Evolutionary conservation across 2,888 invertebrate genomes (phyloP).

Genomic region (Uloborus plumipes): DNA sequence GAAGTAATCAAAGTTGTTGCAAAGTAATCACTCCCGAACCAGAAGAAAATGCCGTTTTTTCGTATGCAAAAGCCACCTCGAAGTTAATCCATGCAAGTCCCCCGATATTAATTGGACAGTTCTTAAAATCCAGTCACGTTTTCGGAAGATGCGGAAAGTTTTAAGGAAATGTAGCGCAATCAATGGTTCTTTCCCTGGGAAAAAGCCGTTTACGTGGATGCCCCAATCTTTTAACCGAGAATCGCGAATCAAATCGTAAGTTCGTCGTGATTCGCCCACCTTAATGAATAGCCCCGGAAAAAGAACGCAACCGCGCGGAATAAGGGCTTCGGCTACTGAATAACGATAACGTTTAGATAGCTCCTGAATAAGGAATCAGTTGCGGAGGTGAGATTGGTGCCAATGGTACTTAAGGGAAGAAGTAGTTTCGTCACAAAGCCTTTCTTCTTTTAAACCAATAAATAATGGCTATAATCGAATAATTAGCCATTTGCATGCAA

Average conservation of each 20-base stretch:
- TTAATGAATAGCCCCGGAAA: constrained; percentile 1
- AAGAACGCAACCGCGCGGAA: too few species aligned
- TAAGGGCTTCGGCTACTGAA: too few species aligned
- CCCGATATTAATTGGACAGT: constrained; percentile 32
- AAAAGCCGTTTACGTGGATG: constrained; percentile 4
- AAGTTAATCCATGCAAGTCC: constrained; percentile 26
- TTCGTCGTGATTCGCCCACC: constrained; percentile 1
- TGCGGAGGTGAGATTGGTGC: too few species aligned
- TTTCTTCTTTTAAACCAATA: too few species aligned
- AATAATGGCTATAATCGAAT: too few species aligned
- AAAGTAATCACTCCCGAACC: too few species aligned
- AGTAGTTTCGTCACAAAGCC: too few species aligned
- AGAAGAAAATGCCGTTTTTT: constrained; percentile 18
- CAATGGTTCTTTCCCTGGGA: constrained; percentile 16
- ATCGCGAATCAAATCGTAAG: constrained; percentile 11
- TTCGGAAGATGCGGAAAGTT: constrained; percentile 12
- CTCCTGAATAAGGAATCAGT: too few species aligned
- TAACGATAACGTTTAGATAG: too few species aligned
- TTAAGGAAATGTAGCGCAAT: constrained; percentile 45
- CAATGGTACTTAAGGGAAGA: too few species aligned
- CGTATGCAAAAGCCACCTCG: constrained; percentile 31
- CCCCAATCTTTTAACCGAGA: constrained; percentile 11
- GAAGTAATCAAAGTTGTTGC: too few species aligned
- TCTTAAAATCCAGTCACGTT: constrained; percentile 40
- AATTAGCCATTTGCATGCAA: too few species aligned